Base-by-base conservation (phyloP, 2,797 vertebrate species). In the Okamejei kenojei region DNA sequence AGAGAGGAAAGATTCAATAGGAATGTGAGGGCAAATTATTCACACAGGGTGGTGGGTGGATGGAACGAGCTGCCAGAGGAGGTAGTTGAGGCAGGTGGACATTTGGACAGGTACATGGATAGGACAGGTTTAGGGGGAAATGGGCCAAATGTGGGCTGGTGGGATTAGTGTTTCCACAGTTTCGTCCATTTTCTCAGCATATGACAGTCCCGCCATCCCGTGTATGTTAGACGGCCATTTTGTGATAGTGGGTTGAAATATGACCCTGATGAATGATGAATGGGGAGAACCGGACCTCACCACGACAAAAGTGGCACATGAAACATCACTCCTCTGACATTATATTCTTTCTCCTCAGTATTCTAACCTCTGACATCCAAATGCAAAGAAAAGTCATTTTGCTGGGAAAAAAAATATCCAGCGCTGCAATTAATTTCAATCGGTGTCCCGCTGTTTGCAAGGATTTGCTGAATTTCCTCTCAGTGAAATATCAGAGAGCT, bases 321-420 rank as follows among this genome's bases (percentile, higher is more conserved):
- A 76, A 76, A 92, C 71, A 92, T 15, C 15, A 1, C 71, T 17
- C 32, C 1, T 38, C 35, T 54, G 26, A 45, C 7, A 23, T 92
- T 38, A 74, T 76, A 65, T 65, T 68, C 84, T 26, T 32, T 21
- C 26, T n/a, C 90, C 76, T 76, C 71, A 92, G 73, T 74, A 92
- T 71, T 92, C 38, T 92, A 38, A 91, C 88, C 65, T 91, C 76
- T 92, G 54, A 7, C 35, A 74, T 92, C 71, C 90, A 92, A 92
- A 92, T 73, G 73, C 38, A 71, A 92, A 71, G 58, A 92, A 92
- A 29, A 54, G 90, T 92, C 45, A 76, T 92, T 76, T 76, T 68
- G 26, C 73, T 92, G 38, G 38, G 26, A 91, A 92, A 90, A 90
- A 68, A 92, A 90, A 26, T 54, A 29, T 92, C 38, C 71, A 92